Evolutionary conservation across 2,888 invertebrate genomes (phyloP).

Genomic region (Torymus auratus): DNA sequence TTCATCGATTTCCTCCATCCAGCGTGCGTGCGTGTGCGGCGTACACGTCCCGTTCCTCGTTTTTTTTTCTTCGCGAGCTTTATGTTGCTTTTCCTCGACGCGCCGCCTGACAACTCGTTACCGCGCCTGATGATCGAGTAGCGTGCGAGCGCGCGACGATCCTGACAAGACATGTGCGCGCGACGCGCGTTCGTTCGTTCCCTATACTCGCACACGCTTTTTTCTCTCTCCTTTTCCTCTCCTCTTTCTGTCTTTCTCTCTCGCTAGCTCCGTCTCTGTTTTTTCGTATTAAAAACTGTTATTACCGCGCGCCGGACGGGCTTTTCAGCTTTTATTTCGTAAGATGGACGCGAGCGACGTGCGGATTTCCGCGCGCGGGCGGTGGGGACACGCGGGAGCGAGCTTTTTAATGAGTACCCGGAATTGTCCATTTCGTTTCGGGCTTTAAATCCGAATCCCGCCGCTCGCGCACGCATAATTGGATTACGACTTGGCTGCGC

Average conservation of each 20-base stretch:
- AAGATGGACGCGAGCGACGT: neutral
- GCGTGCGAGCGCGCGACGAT: conserved; percentile 24
- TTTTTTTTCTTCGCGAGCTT: neutral
- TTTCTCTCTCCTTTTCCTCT: neutral
- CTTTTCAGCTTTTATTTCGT: conserved; percentile 13
- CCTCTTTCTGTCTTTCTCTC: conserved; percentile 1
- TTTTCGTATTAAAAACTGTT: conserved; percentile 44
- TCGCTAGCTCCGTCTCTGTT: neutral
- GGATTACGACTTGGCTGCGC: too few relatives aligned
- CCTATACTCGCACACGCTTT: neutral
- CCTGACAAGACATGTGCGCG: conserved; percentile 47
- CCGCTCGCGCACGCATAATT: too few relatives aligned
- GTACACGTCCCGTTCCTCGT: neutral
- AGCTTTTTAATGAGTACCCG: conserved; percentile 26
- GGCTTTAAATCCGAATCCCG: too few relatives aligned
- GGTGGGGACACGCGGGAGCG: neutral
- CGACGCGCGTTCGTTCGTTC: neutral
- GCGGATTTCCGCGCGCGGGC: conserved; percentile 18
- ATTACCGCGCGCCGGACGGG: conserved; percentile 15
- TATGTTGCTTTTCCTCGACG: conserved; percentile 19
- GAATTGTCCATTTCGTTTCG: neutral
- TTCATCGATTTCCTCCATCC: conserved; percentile 51
- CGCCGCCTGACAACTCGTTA: conserved; percentile 70
- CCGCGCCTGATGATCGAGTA: conserved; percentile 70
- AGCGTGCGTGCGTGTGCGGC: neutral